Conservation (phyloP, 2,888 invertebrate species). For the Pristionchus fissidentatus region DNA sequence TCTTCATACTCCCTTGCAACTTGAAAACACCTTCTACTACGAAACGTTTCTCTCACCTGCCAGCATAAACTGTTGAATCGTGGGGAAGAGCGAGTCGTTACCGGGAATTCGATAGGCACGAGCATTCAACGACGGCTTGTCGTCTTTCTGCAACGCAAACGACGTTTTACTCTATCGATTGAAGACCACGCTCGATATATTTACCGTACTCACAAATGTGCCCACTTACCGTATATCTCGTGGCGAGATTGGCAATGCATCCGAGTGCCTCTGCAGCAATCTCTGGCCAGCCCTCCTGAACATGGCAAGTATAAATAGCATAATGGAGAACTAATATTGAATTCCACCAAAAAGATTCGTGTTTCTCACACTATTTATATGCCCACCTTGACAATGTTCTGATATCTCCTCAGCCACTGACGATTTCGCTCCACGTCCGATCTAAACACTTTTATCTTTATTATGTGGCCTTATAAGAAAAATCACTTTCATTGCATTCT, state of each 20-base stretch:
- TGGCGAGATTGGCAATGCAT: constrained; percentile 45
- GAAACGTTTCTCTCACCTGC: neutral
- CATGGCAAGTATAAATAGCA: neutral
- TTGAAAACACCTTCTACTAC: no score
- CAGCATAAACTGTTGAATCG: constrained; percentile 35
- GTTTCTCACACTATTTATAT: neutral
- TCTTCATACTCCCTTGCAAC: no score
- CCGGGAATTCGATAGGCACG: constrained; percentile 33
- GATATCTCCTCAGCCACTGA: constrained; percentile 36
- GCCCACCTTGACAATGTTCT: constrained; percentile 2
- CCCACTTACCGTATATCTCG: constrained; percentile 2
- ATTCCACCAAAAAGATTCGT: neutral
- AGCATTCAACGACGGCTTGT: neutral
- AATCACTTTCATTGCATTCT: no score
- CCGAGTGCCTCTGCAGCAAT: constrained; percentile 46
- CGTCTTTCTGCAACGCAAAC: neutral
- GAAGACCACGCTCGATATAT: neutral
- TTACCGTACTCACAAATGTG: neutral
- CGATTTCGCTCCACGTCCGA: constrained; percentile 16
- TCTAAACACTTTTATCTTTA: neutral
- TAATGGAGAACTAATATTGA: neutral
- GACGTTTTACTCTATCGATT: neutral
- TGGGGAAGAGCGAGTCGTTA: constrained; percentile 41
- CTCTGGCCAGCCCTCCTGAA: constrained; percentile 39
- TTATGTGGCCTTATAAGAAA: no score